Percentiles rank a stretch among this genome's conserved stretches.
phyloP scores from a whole-genome alignment of 2,888 invertebrate genomes.

The Choristoneura rosaceana region DNA sequence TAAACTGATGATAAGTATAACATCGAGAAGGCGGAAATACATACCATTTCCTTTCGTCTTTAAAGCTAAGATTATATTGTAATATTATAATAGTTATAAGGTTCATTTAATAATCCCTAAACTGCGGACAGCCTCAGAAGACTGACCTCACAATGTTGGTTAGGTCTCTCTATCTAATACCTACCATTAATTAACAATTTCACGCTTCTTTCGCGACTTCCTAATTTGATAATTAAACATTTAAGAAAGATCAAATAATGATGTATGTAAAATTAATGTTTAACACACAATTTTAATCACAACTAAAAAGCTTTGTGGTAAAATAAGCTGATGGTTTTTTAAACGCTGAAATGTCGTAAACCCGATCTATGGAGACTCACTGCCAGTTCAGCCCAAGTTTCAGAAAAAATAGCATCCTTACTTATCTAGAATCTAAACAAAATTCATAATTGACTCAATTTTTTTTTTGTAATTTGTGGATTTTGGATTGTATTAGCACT shows the following conservation, averaged over 20 bases:
- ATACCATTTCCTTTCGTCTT: background rate
- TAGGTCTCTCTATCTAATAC: background rate
- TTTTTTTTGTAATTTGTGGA: too few species aligned
- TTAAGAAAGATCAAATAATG: background rate
- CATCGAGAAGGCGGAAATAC: constrained; percentile 1
- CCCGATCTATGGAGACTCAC: background rate
- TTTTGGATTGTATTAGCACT: background rate
- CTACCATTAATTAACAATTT: background rate
- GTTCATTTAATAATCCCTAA: constrained; percentile 11
- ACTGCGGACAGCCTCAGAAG: background rate
- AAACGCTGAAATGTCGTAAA: background rate
- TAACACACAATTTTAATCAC: too few species aligned
- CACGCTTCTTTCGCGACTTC: background rate
- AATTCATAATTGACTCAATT: too few species aligned
- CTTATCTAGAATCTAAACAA: too few species aligned
- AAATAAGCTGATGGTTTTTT: background rate
- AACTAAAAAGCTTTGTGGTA: too few species aligned
- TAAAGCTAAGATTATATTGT: constrained; percentile 1
- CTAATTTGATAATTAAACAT: background rate
- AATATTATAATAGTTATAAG: background rate
- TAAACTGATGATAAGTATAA: constrained; percentile 12
- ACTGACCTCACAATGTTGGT: background rate
- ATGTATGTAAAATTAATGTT: background rate
- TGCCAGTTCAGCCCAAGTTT: too few species aligned
- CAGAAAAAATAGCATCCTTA: too few species aligned